These are phyloP conservation scores for Myotis davidii DNA, from an alignment of 2,113 vertebrate species.

Conservation along the genomic window DNA sequence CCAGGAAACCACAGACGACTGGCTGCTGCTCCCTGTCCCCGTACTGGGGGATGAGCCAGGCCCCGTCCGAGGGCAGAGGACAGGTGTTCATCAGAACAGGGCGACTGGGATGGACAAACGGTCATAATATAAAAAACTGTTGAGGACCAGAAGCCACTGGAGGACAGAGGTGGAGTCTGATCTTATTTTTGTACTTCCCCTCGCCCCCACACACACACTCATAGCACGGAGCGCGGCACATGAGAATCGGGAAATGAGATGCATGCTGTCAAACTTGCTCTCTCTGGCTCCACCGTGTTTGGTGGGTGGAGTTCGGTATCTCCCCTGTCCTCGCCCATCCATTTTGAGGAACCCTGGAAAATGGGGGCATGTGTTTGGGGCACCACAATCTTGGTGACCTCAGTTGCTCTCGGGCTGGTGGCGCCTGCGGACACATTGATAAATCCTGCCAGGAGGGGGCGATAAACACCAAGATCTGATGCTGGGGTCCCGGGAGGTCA, in stretches of 20 bases:
- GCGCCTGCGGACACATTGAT: not conserved
- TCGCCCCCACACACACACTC: fast-evolving
- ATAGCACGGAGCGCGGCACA: fast-evolving
- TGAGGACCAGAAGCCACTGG: not conserved
- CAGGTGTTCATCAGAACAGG: not conserved
- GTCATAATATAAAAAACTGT: not conserved
- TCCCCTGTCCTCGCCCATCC: not conserved
- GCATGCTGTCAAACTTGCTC: not conserved
- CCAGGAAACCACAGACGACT: not conserved
- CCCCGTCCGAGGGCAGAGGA: not conserved
- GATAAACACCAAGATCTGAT: not conserved
- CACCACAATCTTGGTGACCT: not conserved
- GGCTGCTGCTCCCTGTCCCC: not conserved
- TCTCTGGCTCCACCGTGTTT: not conserved
- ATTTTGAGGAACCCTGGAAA: not conserved
- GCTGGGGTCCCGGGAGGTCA: fast-evolving
- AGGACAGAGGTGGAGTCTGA: not conserved
- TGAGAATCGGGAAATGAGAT: not conserved
- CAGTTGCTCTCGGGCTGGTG: fast-evolving
- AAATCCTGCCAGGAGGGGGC: not conserved
- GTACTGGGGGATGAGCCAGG: not conserved
- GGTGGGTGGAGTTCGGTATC: not conserved
- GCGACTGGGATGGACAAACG: fast-evolving
- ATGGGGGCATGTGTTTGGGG: not conserved
- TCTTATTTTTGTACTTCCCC: not conserved